A percentile compares a stretch with the other conserved stretches of the same genome.
phyloP scores from a whole-genome alignment of 2,888 invertebrate genomes.

The Lottia gigantea region DNA sequence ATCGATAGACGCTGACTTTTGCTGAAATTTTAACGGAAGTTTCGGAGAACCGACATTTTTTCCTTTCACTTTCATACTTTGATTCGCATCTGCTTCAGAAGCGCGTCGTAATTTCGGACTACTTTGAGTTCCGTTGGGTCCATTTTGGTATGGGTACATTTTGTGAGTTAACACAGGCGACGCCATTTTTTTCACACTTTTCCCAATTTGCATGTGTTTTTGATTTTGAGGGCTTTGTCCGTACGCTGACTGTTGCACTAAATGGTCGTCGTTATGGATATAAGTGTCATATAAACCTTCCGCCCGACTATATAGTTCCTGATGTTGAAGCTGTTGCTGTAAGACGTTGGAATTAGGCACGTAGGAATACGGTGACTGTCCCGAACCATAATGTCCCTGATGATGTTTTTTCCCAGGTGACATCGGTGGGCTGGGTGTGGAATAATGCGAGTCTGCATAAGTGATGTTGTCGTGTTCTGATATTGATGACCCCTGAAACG shows the following conservation, averaged over 20 bases:
- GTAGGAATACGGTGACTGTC: not conserved
- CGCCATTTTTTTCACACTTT: constrained; percentile 3
- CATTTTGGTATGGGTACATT: too few species aligned
- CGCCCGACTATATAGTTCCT: not conserved
- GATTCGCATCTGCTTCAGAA: not conserved
- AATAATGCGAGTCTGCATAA: not conserved
- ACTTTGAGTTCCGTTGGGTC: not conserved
- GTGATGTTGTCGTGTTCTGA: not conserved
- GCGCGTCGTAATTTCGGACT: not conserved
- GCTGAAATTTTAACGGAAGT: constrained; percentile 7
- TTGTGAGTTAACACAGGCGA: too few species aligned
- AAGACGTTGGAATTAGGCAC: not conserved
- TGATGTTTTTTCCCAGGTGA: not conserved
- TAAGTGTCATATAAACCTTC: not conserved
- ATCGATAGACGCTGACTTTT: not conserved
- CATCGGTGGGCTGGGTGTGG: not conserved
- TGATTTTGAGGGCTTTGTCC: not conserved
- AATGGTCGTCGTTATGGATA: not conserved
- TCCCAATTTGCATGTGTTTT: constrained; percentile 1
- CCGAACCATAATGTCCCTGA: not conserved
- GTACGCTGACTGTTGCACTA: not conserved
- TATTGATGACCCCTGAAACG: constrained; percentile 1
- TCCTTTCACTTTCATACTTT: not conserved
- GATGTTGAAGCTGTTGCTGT: not conserved
- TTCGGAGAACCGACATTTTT: constrained; percentile 3